Conservation (phyloP, 2,797 vertebrate species). For the Urocyon cinereoargenteus region DNA sequence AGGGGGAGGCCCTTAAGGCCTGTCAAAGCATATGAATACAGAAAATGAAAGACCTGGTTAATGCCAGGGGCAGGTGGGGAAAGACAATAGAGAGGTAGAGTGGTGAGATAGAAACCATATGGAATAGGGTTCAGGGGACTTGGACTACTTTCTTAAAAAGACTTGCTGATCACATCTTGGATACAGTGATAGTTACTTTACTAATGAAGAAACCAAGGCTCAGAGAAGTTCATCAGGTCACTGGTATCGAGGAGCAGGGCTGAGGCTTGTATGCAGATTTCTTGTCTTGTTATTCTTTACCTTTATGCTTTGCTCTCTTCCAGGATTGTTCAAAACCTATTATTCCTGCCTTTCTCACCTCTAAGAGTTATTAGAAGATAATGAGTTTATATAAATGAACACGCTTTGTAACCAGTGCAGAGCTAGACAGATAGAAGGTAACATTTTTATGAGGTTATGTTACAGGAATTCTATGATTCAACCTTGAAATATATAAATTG, state of each 20-base stretch:
- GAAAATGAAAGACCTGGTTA: neutral
- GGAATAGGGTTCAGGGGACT: neutral
- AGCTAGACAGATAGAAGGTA: neutral
- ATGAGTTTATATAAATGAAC: slow-evolving; percentile 33
- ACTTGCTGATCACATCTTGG: neutral
- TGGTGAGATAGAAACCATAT: neutral
- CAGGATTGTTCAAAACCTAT: neutral
- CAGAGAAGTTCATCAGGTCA: neutral
- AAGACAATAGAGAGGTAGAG: neutral
- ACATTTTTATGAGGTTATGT: slow-evolving; percentile 50
- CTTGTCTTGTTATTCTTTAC: neutral
- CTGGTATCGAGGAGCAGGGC: neutral
- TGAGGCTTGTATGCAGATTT: neutral
- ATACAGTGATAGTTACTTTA: neutral
- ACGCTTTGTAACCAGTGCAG: neutral
- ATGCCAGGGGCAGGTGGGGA: neutral
- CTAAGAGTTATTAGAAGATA: slow-evolving; percentile 48
- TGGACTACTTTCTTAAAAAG: neutral
- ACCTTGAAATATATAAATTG: slow-evolving; percentile 32
- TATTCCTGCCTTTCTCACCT: neutral
- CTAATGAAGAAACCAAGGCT: neutral
- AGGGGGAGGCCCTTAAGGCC: neutral
- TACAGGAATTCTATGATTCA: slow-evolving; percentile 26
- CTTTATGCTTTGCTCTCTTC: neutral
- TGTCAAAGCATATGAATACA: neutral